These are phyloP conservation scores for Sinocyclocheilus anshuiensis DNA, from an alignment of 2,113 vertebrate genomes.

Conservation along the genomic window DNA sequence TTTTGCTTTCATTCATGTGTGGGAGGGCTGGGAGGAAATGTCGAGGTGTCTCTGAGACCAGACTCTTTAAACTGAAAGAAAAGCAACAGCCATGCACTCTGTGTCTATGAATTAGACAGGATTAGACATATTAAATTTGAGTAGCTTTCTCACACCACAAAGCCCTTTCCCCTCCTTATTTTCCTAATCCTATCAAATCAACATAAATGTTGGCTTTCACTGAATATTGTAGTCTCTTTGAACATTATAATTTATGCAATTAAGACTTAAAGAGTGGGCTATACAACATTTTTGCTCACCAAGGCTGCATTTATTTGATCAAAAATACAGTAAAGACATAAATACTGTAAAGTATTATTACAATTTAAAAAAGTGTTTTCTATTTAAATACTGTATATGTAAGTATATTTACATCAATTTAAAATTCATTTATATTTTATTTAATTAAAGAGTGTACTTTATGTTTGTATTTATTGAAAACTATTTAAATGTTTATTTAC, in stretches of 20 bases:
- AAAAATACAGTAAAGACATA: background rate
- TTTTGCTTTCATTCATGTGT: slow-evolving; percentile 80
- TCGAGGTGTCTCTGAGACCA: slow-evolving; percentile 38
- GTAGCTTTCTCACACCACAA: slow-evolving; percentile 45
- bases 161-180: background rate
- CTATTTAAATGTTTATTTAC: background rate
- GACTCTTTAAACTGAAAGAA: slow-evolving; percentile 56
- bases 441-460: background rate
- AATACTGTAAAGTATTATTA: background rate
- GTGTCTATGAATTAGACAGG: slow-evolving; percentile 48
- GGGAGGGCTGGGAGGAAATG: slow-evolving; percentile 22
- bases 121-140: slow-evolving; percentile 47
- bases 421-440: no score
- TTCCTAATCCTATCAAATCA: background rate
- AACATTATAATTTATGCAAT: background rate
- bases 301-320: background rate
- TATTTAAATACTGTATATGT: background rate
- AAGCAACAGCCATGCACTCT: slow-evolving; percentile 46
- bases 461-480: background rate
- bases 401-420: no score
- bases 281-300: background rate
- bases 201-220: background rate
- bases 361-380: background rate
- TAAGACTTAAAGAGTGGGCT: background rate
- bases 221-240: background rate